These are phyloP conservation scores for Microplitis manilae DNA, from an alignment of 2,888 invertebrate genomes.

Conservation along the genomic window DNA sequence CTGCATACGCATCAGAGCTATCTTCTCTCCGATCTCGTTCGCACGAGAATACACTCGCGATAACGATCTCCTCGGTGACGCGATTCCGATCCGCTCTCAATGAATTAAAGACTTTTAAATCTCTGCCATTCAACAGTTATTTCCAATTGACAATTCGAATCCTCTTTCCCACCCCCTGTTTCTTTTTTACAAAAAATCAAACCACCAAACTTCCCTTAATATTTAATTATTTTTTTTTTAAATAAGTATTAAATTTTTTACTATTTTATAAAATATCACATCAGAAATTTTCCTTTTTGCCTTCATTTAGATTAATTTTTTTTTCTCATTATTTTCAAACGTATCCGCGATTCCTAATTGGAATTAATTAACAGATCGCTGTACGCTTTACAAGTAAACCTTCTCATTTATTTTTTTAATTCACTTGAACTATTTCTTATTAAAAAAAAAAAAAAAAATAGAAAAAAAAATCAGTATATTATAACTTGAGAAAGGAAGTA, in stretches of 20 bases:
- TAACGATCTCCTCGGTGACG: slow-evolving; percentile 49
- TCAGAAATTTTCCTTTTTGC: neutral
- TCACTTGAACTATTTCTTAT: neutral
- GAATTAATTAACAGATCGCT: slow-evolving; percentile 37
- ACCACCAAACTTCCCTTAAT: too few species aligned
- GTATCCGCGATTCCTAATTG: slow-evolving; percentile 36
- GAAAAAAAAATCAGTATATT: neutral
- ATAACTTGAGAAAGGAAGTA: slow-evolving; percentile 8
- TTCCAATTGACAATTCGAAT: slow-evolving; percentile 5
- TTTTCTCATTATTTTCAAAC: slow-evolving; percentile 28
- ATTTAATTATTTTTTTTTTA: neutral
- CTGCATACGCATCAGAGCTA: slow-evolving; percentile 42
- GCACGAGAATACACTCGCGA: slow-evolving; percentile 57
- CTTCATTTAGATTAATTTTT: slow-evolving; percentile 5
- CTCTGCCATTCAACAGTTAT: slow-evolving; percentile 21
- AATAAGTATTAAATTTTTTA: neutral
- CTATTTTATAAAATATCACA: neutral
- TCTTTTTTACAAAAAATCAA: too few species aligned
- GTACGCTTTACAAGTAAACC: neutral
- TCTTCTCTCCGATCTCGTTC: slow-evolving; percentile 55
- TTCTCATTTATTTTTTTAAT: slow-evolving; percentile 7
- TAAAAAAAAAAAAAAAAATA: neutral
- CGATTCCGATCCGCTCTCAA: neutral
- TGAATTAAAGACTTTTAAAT: slow-evolving; percentile 4
- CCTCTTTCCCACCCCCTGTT: neutral